phyloP scores from a whole-genome alignment of 1,140 invertebrate species.

The Heliothis subflexa region DNA sequence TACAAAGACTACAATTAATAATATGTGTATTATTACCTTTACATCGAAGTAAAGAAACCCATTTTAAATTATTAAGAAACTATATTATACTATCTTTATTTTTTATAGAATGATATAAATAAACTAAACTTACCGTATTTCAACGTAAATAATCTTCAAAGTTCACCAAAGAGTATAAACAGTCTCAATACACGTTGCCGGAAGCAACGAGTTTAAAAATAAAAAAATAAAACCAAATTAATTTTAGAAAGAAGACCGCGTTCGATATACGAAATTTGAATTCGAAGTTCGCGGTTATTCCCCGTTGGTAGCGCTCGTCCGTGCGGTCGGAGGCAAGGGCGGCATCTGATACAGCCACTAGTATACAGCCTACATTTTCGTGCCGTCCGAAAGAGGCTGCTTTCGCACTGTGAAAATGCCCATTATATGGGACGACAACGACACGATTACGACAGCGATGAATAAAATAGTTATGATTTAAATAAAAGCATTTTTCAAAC shows the following conservation, averaged over 20 bases:
- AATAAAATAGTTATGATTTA: too few species aligned
- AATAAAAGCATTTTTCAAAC: too few species aligned
- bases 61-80: not conserved
- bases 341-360: constrained; percentile 62
- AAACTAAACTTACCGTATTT: constrained; percentile 37
- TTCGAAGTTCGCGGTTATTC: constrained; percentile 42
- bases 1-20: too few species aligned
- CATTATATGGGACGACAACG: constrained; percentile 55
- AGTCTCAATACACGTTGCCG: not conserved
- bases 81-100: not conserved
- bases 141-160: constrained; percentile 26
- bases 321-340: constrained; percentile 55
- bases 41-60: not conserved
- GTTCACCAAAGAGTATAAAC: constrained; percentile 35
- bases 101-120: not conserved
- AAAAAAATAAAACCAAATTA: constrained; percentile 19
- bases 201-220: constrained; percentile 38
- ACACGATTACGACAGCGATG: not conserved
- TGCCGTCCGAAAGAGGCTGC: constrained; percentile 59
- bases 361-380: constrained; percentile 51
- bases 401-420: constrained; percentile 44
- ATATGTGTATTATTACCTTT: too few species aligned
- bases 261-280: constrained; percentile 41
- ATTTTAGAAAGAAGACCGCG: constrained; percentile 2
- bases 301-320: constrained; percentile 52